These are phyloP conservation scores for Conus betulinus DNA, from an alignment of 1,140 invertebrate genomes.

Conservation along the genomic window DNA sequence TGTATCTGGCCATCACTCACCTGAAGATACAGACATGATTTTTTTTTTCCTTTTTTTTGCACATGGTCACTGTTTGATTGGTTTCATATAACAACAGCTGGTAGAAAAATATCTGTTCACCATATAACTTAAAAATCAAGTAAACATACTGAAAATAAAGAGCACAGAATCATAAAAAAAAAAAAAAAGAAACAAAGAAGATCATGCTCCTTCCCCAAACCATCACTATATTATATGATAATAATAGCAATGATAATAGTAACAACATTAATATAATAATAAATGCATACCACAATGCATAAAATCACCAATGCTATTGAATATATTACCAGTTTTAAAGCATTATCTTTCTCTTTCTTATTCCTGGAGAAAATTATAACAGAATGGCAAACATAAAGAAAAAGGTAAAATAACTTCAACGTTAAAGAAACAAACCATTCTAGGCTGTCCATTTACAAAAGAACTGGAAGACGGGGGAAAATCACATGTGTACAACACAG, in stretches of 20 bases:
- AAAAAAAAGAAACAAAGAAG: not conserved
- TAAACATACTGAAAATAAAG: not conserved
- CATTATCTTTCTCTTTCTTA: not conserved
- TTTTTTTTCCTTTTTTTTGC: not conserved
- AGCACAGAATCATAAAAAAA: not conserved
- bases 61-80: not conserved
- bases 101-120: too few relatives aligned
- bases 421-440: too few relatives aligned
- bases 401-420: not conserved
- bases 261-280: too few relatives aligned
- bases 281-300: not conserved
- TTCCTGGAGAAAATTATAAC: too few relatives aligned
- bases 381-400: not conserved
- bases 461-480: not conserved
- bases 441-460: not conserved
- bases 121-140: too few relatives aligned
- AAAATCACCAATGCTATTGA: not conserved
- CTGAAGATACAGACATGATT: not conserved
- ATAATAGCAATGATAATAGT: too few relatives aligned
- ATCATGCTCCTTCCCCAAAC: not conserved
- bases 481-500: not conserved
- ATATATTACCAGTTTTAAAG: not conserved
- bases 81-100: not conserved
- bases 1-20: not conserved
- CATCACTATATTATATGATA: not conserved